Conservation (phyloP, 2,888 invertebrate genomes). For the Amiota communis region DNA sequence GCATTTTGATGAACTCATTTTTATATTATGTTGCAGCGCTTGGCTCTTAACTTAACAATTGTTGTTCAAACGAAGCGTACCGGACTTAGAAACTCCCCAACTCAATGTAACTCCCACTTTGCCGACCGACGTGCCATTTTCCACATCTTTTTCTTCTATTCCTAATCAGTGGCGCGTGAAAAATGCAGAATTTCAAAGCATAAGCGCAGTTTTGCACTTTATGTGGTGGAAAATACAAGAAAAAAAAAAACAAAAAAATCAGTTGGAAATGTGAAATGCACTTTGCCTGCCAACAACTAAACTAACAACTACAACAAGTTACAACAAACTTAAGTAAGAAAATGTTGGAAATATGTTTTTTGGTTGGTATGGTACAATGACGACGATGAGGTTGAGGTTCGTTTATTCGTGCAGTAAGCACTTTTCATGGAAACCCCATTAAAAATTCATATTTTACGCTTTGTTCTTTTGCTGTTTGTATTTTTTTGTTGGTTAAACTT, state of each 20-base stretch:
- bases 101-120: slow-evolving; percentile 19
- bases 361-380: background rate
- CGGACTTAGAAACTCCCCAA: background rate
- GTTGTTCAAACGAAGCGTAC: background rate
- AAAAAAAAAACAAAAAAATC: slow-evolving; percentile 14
- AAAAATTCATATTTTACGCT: slow-evolving; percentile 29
- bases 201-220: slow-evolving; percentile 19
- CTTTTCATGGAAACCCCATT: slow-evolving; percentile 44
- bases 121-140: background rate
- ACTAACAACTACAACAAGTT: slow-evolving; percentile 5
- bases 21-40: slow-evolving; percentile 31
- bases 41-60: slow-evolving; percentile 3
- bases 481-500: background rate
- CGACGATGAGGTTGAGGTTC: background rate
- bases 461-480: background rate
- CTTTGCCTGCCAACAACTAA: background rate
- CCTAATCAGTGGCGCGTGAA: slow-evolving; percentile 20
- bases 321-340: background rate
- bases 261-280: background rate
- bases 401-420: slow-evolving; percentile 15
- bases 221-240: background rate
- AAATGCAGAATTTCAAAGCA: slow-evolving; percentile 16
- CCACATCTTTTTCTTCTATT: background rate
- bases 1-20: slow-evolving; percentile 68
- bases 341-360: too few species aligned